Percentiles rank a stretch among this genome's conserved stretches.
Evolutionary conservation across 2,113 vertebrate species (phyloP).

Genomic region (Podarcis raffonei): DNA sequence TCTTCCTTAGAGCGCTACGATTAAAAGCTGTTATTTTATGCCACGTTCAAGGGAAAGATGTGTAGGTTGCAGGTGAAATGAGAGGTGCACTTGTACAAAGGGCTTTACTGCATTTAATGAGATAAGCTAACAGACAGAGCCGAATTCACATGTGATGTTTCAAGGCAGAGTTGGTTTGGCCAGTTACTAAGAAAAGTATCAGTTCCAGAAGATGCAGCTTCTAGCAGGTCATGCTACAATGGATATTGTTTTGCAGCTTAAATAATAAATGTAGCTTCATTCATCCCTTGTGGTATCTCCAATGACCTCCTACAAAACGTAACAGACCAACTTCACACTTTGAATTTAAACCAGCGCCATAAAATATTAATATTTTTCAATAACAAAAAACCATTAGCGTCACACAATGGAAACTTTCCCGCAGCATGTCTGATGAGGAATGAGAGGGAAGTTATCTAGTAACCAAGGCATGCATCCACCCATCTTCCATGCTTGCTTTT

Average conservation of each 20-base stretch:
- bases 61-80: neutral
- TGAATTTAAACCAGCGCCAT: neutral
- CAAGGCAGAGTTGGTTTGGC: slow-evolving; percentile 10
- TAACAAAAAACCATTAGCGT: neutral
- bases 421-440: neutral
- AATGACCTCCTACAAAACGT: neutral
- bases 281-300: neutral
- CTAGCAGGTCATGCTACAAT: neutral
- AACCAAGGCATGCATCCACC: neutral
- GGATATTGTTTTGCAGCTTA: slow-evolving; percentile 8
- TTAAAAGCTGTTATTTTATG: neutral
- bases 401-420: neutral
- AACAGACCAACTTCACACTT: neutral
- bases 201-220: neutral
- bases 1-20: neutral
- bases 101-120: neutral
- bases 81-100: neutral
- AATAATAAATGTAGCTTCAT: neutral
- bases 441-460: neutral
- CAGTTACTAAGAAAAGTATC: neutral
- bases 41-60: neutral
- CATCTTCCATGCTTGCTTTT: neutral
- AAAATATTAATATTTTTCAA: neutral
- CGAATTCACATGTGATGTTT: neutral
- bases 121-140: neutral